These are phyloP conservation scores for Leptopilina boulardi DNA, from an alignment of 1,140 invertebrate genomes.

Conservation along the genomic window DNA sequence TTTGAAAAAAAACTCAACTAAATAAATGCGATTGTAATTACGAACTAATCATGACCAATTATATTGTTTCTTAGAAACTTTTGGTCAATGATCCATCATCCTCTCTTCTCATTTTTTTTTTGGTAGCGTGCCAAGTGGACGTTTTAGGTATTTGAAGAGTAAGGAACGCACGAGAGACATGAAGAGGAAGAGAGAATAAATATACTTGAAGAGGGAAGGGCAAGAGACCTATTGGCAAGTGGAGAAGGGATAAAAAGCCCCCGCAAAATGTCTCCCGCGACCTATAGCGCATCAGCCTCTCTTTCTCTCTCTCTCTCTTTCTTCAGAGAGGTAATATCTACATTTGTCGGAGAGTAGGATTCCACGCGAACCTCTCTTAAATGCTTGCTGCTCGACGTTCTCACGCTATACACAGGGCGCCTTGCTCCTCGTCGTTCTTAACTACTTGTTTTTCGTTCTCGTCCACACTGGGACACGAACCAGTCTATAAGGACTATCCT, in stretches of 20 bases:
- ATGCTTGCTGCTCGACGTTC: constrained; percentile 24
- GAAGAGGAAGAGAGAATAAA: constrained; percentile 44
- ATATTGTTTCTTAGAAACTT: background rate
- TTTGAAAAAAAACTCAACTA: too few relatives aligned
- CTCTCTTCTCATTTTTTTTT: background rate
- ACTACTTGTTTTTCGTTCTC: constrained; percentile 30
- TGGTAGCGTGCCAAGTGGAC: constrained; percentile 46
- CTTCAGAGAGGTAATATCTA: constrained; percentile 32
- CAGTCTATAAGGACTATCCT: constrained; percentile 31
- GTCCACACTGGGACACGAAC: constrained; percentile 32
- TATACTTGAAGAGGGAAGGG: background rate
- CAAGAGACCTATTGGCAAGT: background rate
- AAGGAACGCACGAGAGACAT: constrained; percentile 44
- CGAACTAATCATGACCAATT: background rate
- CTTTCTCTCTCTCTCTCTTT: too few relatives aligned
- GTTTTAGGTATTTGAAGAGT: constrained; percentile 36
- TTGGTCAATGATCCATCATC: constrained; percentile 13
- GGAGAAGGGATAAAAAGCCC: background rate
- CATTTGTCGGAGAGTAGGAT: constrained; percentile 29
- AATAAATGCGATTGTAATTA: background rate
- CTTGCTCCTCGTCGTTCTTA: background rate
- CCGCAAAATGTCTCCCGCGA: constrained; percentile 32
- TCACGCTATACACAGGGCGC: constrained; percentile 29
- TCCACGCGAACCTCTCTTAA: constrained; percentile 32
- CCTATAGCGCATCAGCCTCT: constrained; percentile 11